phyloP scores from a whole-genome alignment of 2,888 invertebrate species.

The Drosophila picticornis region DNA sequence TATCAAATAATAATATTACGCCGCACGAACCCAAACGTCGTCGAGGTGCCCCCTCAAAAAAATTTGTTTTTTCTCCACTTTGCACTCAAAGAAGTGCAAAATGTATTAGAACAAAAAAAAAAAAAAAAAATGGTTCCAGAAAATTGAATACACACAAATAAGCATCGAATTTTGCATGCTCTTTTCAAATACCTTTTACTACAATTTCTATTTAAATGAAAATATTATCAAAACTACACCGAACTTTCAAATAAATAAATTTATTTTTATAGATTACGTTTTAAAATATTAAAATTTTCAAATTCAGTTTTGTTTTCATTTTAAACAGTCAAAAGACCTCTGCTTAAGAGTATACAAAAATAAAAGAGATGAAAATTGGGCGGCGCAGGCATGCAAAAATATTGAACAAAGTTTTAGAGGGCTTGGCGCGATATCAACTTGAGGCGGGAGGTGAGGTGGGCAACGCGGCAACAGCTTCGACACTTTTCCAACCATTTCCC shows the following conservation, averaged over 20 bases:
- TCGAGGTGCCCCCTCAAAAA: conserved; percentile 62
- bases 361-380: conserved; percentile 44
- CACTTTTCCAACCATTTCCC: conserved; percentile 72
- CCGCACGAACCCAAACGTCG: conserved; percentile 77
- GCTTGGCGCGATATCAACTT: conserved; percentile 24
- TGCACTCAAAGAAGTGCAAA: conserved; percentile 73
- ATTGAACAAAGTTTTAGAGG: conserved; percentile 72
- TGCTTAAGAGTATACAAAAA: conserved; percentile 34
- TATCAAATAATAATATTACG: conserved; percentile 84
- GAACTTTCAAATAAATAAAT: neutral
- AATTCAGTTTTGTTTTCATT: neutral
- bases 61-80: conserved; percentile 70
- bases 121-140: conserved; percentile 42
- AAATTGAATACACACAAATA: conserved; percentile 43
- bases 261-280: neutral
- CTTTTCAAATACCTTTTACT: neutral
- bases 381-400: conserved; percentile 70
- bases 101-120: conserved; percentile 59
- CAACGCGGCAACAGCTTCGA: conserved; percentile 67
- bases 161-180: conserved; percentile 28
- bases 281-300: neutral
- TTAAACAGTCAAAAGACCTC: neutral
- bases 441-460: conserved; percentile 7
- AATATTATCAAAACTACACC: neutral
- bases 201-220: neutral